Evolutionary conservation across 35 echinoderm and acorn worm genomes (phyloP), one percentile per base, ranked within the genome.

Genomic region (Apostichopus parvimensis): DNA sequence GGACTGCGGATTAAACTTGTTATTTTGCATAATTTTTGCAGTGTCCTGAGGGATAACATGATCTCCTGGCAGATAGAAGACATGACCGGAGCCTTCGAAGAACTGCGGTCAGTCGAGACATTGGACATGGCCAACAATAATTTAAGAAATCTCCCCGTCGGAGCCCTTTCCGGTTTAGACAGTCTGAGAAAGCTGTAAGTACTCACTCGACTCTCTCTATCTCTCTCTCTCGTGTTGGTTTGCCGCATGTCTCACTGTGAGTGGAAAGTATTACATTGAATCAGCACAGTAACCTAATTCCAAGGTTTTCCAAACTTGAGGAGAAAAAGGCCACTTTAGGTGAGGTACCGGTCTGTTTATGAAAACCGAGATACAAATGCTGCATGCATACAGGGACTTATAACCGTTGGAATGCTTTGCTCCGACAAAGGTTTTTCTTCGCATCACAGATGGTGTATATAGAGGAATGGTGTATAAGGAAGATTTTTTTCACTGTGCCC

Each of bases 61-160:
- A 95, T 98, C 71, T 95, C 96, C 1, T 98, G 94, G 96, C 95
- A 83, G 25, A 93, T 95, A 8, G 94, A 98, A 22, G 96, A 98
- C 77, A 95, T 95, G 89, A 92, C 94, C 2, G 96, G 96, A 17
- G 94, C 96, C 5, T 98, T 98, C 82, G 91, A 95, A n/a, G 96
- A 94, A 15, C 80, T 98, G 54, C 25, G 78, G 45, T 94, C 96
- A 5, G 73, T 98, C 0, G 59, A 78, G 66, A 79, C 64, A 9
- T 90, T 98, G 57, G 92, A 88, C 53, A 82, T 98, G 72, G 79
- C 94, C 12, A 92, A 92, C 82, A 98, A 98, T 87, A 90, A 95
- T 71, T 92, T 98, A 21, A 94, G 87, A 59, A 94, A 92, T 87
- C 93, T 98, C 26, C 72, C 92, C n/a, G 95, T 91, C 26, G 93